Conservation (phyloP, 2,113 vertebrate species). For the Lutjanus erythropterus region DNA sequence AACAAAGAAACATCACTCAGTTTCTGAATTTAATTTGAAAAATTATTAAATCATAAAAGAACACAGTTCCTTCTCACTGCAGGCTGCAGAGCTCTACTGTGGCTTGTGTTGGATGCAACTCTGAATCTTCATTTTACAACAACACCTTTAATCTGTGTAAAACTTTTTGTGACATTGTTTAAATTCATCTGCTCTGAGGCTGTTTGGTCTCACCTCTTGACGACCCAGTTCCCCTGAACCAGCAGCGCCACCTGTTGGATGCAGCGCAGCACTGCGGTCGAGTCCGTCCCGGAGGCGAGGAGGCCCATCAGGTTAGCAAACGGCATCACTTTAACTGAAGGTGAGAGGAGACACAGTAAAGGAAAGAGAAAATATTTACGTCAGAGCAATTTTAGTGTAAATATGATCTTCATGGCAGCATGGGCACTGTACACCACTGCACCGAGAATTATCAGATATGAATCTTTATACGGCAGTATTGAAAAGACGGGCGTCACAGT, state of each 20-base stretch:
- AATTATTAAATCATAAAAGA: too few species aligned
- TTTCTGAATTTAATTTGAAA: neutral
- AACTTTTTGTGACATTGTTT: neutral
- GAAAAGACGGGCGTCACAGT: too few species aligned
- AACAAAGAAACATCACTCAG: neutral
- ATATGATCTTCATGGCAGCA: too few species aligned
- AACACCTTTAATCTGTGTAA: neutral
- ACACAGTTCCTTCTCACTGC: too few species aligned
- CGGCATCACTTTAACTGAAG: slow-evolving; percentile 95
- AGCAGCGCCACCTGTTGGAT: slow-evolving; percentile 99
- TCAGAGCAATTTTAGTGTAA: neutral
- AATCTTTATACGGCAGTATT: too few species aligned
- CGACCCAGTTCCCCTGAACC: slow-evolving; percentile 98
- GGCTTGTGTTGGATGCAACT: too few species aligned
- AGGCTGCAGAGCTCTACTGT: too few species aligned
- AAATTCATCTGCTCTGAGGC: neutral
- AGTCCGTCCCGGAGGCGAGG: slow-evolving; percentile 91
- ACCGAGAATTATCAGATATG: too few species aligned
- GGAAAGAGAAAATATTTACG: neutral
- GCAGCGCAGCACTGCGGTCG: slow-evolving; percentile 92
- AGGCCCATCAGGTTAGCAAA: slow-evolving; percentile 98
- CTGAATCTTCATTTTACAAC: neutral
- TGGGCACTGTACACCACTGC: too few species aligned
- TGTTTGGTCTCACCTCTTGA: slow-evolving; percentile 90
- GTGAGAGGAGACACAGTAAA: neutral